Evolutionary conservation across 2,797 vertebrate genomes (phyloP).

Genomic region (Lepus townsendii): DNA sequence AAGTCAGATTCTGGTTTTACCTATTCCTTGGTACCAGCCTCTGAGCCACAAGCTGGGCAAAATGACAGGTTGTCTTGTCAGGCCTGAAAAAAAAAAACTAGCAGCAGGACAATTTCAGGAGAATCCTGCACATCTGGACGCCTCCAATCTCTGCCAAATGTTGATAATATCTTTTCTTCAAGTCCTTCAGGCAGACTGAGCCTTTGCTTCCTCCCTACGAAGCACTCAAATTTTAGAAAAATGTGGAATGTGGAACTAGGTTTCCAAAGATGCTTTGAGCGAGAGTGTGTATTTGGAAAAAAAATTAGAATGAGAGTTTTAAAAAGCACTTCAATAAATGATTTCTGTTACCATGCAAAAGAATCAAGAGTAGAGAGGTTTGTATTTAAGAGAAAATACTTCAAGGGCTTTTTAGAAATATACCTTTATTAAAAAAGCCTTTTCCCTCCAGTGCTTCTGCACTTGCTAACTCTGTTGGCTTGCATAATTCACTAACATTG

Average conservation of each 20-base stretch:
- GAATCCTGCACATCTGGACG: background rate
- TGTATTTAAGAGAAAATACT: conserved; percentile 62
- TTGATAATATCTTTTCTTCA: background rate
- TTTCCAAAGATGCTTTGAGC: background rate
- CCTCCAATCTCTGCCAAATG: conserved; percentile 33
- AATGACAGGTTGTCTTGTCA: background rate
- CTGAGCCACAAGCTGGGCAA: background rate
- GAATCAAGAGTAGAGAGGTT: conserved; percentile 13
- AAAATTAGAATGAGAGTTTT: background rate
- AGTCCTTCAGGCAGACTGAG: conserved; percentile 33
- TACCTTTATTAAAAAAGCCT: conserved; percentile 39
- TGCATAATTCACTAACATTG: conserved; percentile 12
- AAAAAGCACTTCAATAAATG: background rate
- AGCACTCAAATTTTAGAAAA: conserved; percentile 27
- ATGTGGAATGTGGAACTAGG: background rate
- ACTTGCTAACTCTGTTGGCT: conserved; percentile 31
- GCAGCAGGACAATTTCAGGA: conserved; percentile 2
- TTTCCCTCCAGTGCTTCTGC: conserved; percentile 34
- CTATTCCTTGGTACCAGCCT: background rate
- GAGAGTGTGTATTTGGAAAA: background rate
- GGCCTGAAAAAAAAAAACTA: background rate
- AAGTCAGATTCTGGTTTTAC: conserved; percentile 40
- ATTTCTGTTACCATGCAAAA: background rate
- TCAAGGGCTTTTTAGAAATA: conserved; percentile 32
- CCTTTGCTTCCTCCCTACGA: conserved; percentile 1